Base-by-base conservation (phyloP, 2,888 invertebrate species). In the Erannis defoliaria region DNA sequence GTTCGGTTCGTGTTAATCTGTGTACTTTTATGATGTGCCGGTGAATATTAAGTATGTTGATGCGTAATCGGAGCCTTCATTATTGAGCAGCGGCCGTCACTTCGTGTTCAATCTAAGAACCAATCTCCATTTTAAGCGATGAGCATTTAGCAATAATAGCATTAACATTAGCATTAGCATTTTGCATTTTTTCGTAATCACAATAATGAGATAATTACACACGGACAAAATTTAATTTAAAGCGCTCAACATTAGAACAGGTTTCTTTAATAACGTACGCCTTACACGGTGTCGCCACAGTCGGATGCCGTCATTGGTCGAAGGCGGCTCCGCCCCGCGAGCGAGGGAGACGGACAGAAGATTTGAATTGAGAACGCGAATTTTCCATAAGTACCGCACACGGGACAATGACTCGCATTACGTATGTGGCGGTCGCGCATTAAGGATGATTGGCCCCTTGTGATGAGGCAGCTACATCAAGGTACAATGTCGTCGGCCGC, bases 201-300 rank as follows among this genome's bases (percentile, higher is more conserved):
- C 90, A 89, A 91, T 93, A 93, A 92, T 93, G 90, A 92, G 92
- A 92, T 93, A 93, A 93, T 93, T 93, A 93, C 90, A 92, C 90
- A 89, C 88, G 88, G 87, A 92, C 90, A 89, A 92, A 93, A 93
- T 92, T 93, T 91, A 93, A 93, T 93, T 93, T 91, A 92, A 93
- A 89, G 88, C 90, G 89, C 89, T 85, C 90, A 89, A 90, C 90
- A 93, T 93, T 93, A 93, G 92, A 93, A 93, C 93, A 89, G 93
- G 93, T 93, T 93, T 92, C 88, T 89, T 93, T 91, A 91, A 91
- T 90, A 90, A 90, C 93, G 86, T 89, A 91, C 92, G 91, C 93
- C 93, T 92, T 92, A 87, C 91, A 88, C 90, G 88, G 89, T 89
- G 90, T 91, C 91, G 92, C 91, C 86, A 84, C 86, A 86, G 85